phyloP scores from a whole-genome alignment of 2,113 vertebrate genomes.

The Triplophysa siluroides region DNA sequence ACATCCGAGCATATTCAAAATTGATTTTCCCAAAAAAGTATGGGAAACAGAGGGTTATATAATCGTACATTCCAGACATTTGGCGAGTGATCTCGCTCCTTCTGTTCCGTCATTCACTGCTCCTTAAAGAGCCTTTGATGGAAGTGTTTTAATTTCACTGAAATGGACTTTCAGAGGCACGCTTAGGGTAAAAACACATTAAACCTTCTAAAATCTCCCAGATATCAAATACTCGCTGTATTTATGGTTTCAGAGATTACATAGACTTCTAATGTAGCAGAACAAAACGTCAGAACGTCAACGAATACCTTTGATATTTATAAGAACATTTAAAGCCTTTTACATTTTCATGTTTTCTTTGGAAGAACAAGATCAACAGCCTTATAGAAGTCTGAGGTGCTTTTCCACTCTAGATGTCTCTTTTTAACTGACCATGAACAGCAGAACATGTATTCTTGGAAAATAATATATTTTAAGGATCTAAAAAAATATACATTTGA shows the following conservation, averaged over 20 bases:
- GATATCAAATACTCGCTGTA: slow-evolving; percentile 29
- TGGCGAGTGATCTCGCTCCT: neutral
- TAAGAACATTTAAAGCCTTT: neutral
- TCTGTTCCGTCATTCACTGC: neutral
- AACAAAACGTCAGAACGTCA: neutral
- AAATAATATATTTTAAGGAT: neutral
- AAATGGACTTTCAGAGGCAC: neutral
- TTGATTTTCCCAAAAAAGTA: neutral
- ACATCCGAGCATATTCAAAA: neutral
- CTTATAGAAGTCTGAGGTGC: neutral
- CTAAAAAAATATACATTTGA: too few relatives aligned
- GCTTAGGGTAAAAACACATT: neutral
- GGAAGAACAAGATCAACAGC: neutral
- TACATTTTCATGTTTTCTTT: neutral
- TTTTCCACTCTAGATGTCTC: neutral
- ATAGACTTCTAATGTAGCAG: neutral
- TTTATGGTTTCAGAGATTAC: neutral
- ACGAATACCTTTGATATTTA: neutral
- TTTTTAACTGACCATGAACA: neutral
- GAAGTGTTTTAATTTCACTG: neutral
- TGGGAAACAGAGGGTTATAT: neutral
- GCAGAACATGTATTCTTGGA: neutral
- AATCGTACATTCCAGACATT: neutral
- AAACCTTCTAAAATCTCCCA: neutral
- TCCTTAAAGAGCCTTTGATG: neutral